Base-by-base conservation (phyloP, 2,797 vertebrate genomes). In the Lepus oiostolus region DNA sequence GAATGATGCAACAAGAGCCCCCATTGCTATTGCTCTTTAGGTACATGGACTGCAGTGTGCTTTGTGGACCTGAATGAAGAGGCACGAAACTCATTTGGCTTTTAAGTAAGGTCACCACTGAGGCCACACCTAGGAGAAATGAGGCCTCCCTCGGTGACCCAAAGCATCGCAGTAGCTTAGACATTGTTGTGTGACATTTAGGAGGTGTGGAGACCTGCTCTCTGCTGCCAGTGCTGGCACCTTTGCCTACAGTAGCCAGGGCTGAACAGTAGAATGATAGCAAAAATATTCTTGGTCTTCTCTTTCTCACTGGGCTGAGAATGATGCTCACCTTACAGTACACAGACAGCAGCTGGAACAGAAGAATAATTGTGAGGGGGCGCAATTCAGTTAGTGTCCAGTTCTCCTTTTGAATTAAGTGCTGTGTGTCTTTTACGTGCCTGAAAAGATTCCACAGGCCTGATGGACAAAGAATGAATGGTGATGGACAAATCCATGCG, bases 301-400 rank as follows among this genome's bases (percentile, higher is more conserved):
- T 85, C 16, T 62, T 83, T 81, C 79, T 94, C 22, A 68, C 65
- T 68, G 74, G 42, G 42, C 70, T 79, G 63, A 75, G 47, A 71
- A 81, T 54, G 7, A 21, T 14, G 26, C 30, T 89, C 7, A 10
- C 35, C 24, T 7, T 28, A 67, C 42, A 10, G 10, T 32, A 4
- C 28, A 4, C 4, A 86, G 62, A 47, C 30, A 2, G 19, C 38
- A 24, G 4, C 9, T 50, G 24, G 9, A 22, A 19, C 16, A 35
- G 68, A 58, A 79, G 67, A 93, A 42, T 28, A 19, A 4, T 7
- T 30, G 12, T 47, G 16, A 84, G 24, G 8, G 17, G 35, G 58
- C 84, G 38, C 62, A 38, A 26, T 68, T 70, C 2, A 7, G 21
- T 70, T 70, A 17, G 32, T 7, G 10, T 65, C 54, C 60, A 63